phyloP scores from a whole-genome alignment of 2,113 vertebrate species.

The Zosterops lateralis region DNA sequence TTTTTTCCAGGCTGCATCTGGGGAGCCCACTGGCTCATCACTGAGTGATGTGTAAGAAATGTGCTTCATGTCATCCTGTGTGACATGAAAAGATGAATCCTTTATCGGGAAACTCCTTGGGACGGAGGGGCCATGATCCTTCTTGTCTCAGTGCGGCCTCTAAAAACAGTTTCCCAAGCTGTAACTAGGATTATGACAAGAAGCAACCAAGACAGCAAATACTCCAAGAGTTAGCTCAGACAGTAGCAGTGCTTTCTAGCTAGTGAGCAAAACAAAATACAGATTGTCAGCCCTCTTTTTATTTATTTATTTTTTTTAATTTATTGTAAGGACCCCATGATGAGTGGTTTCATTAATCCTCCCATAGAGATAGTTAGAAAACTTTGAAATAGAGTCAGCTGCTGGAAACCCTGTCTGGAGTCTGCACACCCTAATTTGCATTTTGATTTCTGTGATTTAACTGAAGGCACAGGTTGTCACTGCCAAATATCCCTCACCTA shows the following conservation, averaged over 20 bases:
- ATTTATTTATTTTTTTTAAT: not conserved
- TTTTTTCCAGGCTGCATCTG: not conserved
- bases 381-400: conserved; percentile 72
- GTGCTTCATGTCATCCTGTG: not conserved
- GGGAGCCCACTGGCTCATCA: not conserved
- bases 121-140: not conserved
- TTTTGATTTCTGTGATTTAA: conserved; percentile 81
- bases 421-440: conserved; percentile 74
- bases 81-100: rapidly evolving
- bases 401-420: conserved; percentile 61
- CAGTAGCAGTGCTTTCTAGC: not conserved
- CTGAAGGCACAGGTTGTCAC: conserved; percentile 82
- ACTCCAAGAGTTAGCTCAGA: not conserved
- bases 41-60: not conserved
- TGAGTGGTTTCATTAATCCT: conserved; percentile 24
- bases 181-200: not conserved
- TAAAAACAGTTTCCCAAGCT: not conserved
- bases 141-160: not conserved
- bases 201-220: not conserved
- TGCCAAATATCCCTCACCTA: conserved; percentile 76
- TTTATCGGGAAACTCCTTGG: not conserved
- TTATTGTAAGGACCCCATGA: not conserved
- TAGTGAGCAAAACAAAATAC: not conserved
- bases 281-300: not conserved
- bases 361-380: conserved; percentile 45